Evolutionary conservation across 1,140 invertebrate species (phyloP), one percentile per base, ranked within the genome.

Genomic region (Holcopasites calliopsidis): DNA sequence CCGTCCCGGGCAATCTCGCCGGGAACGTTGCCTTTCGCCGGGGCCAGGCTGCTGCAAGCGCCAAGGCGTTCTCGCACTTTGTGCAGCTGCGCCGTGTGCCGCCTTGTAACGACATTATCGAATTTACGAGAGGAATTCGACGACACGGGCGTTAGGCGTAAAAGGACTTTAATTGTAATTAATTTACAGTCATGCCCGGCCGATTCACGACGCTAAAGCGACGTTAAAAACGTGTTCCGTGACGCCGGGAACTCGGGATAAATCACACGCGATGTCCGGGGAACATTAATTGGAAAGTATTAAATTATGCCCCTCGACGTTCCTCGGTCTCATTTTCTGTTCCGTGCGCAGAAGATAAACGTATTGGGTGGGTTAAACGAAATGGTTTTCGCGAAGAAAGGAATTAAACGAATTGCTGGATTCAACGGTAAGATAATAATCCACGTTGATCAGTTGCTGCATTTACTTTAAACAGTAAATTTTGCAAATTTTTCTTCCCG

Each of bases 101-200:
- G 49, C 64, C 68, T 44, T 28, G 65, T 62, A 77, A 73, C 71
- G 57, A 52, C 50, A 61, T 42, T 35, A 65, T 58, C 70, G 57
- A 50, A 73, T 77, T 77, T 77, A 77, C 69, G 76, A 58, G 58
- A 58, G 64, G 64, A 75, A 68, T 71, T 71, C 21, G 28, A 40
- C 71, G 61, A 76, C 66, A 55, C 40, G 54, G 40, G 31, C 64
- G 66, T 76, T 44, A 54, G 28, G 26, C 38, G 68, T 52, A 64
- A 61, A 26, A 44, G 31, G 38, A 33, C 57, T 65, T 81, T 74
- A 77, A 73, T 77, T 72, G 61, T 70, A 58, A 82, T 81, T 57
- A 77, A 82, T 77, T 81, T 82, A 81, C 52, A 47, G 55, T 69
- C 61, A 21, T 40, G 38, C n/a, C 44, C n/a, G 33, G 38, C 16